Conservation (phyloP, 2,113 vertebrate species). For the Salvelinus namaycush region DNA sequence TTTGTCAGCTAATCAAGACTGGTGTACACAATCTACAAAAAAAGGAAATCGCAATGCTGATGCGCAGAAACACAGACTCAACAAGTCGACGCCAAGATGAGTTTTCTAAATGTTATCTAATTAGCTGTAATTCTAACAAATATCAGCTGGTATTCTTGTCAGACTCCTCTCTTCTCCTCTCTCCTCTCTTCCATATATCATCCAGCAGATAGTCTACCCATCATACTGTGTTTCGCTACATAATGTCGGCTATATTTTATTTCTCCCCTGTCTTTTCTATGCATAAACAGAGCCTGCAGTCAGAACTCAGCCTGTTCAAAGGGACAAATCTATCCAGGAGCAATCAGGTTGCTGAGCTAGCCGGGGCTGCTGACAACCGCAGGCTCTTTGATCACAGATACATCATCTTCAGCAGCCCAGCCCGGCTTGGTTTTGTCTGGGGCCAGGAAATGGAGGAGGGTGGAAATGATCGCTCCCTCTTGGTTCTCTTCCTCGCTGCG, state of each 20-base stretch:
- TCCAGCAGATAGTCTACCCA: slow-evolving; percentile 43
- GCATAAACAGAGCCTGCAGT: slow-evolving; percentile 77
- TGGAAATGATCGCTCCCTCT: slow-evolving; percentile 82
- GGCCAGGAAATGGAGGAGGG: slow-evolving; percentile 81
- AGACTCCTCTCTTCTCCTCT: background rate
- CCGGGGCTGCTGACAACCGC: slow-evolving; percentile 78
- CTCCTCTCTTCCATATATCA: background rate
- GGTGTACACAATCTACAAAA: slow-evolving; percentile 16
- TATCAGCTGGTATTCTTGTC: slow-evolving; percentile 53
- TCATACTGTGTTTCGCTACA: slow-evolving; percentile 54
- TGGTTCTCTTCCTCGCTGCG: slow-evolving; percentile 77
- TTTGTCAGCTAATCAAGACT: slow-evolving; percentile 47
- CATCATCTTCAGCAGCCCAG: slow-evolving; percentile 82
- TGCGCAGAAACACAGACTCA: slow-evolving; percentile 41
- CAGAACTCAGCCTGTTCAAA: slow-evolving; percentile 84
- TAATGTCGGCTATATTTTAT: slow-evolving; percentile 52
- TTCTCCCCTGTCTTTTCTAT: slow-evolving; percentile 67
- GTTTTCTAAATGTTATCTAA: slow-evolving; percentile 66
- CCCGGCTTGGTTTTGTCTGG: slow-evolving; percentile 82
- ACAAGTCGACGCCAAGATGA: slow-evolving; percentile 58
- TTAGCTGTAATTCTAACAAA: slow-evolving; percentile 74
- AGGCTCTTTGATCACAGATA: slow-evolving; percentile 88
- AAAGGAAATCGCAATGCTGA: slow-evolving; percentile 32
- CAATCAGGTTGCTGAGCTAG: slow-evolving; percentile 79
- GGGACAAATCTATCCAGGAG: slow-evolving; percentile 75